Percentiles rank a stretch among this genome's conserved stretches.
These are phyloP conservation scores for Naso thynnoides DNA, from an alignment of 2,797 vertebrate genomes.

Conservation along the genomic window DNA sequence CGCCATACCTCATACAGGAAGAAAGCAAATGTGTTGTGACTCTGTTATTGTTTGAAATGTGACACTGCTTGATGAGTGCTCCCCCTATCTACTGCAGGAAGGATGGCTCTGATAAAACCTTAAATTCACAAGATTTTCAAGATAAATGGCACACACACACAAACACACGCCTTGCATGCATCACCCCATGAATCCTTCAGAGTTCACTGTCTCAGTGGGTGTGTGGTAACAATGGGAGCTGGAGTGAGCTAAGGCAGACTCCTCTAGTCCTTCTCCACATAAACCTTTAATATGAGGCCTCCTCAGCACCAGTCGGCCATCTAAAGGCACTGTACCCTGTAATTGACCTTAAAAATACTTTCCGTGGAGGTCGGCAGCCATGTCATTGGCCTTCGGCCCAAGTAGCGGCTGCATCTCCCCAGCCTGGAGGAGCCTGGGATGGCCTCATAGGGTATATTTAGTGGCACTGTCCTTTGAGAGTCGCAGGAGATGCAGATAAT, in stretches of 20 bases:
- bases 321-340: slow-evolving; percentile 88
- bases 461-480: slow-evolving; percentile 84
- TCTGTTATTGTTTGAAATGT: slow-evolving; percentile 14
- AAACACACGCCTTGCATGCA: slow-evolving; percentile 24
- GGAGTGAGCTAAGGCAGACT: slow-evolving; percentile 79
- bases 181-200: slow-evolving; percentile 51
- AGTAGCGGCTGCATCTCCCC: slow-evolving; percentile 76
- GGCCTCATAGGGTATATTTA: slow-evolving; percentile 87
- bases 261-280: slow-evolving; percentile 84
- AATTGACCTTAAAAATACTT: slow-evolving; percentile 93
- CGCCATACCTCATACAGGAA: too few species aligned
- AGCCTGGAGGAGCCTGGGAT: slow-evolving; percentile 86
- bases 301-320: slow-evolving; percentile 84
- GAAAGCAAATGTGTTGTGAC: too few species aligned
- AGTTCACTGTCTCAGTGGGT: slow-evolving; percentile 71
- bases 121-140: background rate
- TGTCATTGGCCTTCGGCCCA: slow-evolving; percentile 87
- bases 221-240: slow-evolving; percentile 84
- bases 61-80: background rate
- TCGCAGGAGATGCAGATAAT: slow-evolving; percentile 86
- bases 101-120: background rate
- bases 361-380: slow-evolving; percentile 87
- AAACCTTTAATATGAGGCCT: slow-evolving; percentile 89
- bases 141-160: background rate
- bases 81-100: background rate